Base-by-base conservation (phyloP, 2,797 vertebrate genomes). In the Spondyliosoma cantharus region DNA sequence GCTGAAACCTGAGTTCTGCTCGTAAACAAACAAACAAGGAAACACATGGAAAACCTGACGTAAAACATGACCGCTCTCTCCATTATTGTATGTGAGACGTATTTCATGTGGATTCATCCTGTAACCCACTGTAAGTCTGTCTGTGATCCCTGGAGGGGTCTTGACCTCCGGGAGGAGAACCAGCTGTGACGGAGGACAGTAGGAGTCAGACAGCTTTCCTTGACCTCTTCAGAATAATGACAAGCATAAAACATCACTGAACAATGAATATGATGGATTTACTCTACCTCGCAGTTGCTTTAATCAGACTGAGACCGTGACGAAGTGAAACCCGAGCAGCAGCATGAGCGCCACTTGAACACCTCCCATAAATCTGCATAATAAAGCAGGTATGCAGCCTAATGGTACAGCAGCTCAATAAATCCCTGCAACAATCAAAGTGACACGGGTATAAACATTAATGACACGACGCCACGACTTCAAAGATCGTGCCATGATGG, bases 301-400 rank as follows among this genome's bases (percentile, higher is more conserved):
- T 60, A 50, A 59, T 54, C 58, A 19, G 56, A 64, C 67, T n/a
- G 24, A 22, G 59, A 37, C 71, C 0, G 3, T 42, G 67, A 75
- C 50, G 0, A 63, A 60, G 24, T 2, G 46, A 54, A 80, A 32
- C 43, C 25, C 52, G 57, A 74, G 59, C 63, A n/a, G 69, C 32
- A 54, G 53, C 58, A 3, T 9, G 57, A 62, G 24, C n/a, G 29
- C 27, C 46, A 27, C 67, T 65, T 43, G 27, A 74, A 50, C 52
- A 22, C 37, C 48, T 46, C 65, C 65, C 65, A 56, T 91, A 86
- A 91, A 90, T 88, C 86, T 73, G 27, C 19, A 46, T 12, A 52
- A 62, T 57, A 59, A 82, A 64, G 66, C 49, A n/a, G 56, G 43
- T 37, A 32, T 43, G 37, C 57, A 2, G 63, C 45, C n/a, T 15